Evolutionary conservation across 2,113 vertebrate genomes (phyloP).

Genomic region (Lathamus discolor): DNA sequence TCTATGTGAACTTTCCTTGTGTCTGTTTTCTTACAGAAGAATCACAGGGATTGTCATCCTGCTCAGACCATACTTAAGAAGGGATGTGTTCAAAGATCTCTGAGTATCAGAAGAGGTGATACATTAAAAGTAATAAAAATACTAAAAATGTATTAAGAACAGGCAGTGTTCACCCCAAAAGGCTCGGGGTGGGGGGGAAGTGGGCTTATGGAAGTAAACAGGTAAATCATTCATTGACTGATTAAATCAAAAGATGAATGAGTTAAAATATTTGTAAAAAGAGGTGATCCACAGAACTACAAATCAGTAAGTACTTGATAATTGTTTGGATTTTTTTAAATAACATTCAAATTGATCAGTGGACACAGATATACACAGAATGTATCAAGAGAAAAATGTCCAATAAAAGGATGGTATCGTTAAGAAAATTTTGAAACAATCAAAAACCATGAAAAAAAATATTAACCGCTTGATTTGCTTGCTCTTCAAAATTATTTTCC

Average conservation of each 20-base stretch:
- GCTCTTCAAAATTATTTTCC: background rate
- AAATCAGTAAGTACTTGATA: background rate
- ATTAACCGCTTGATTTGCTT: background rate
- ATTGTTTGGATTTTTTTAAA: background rate
- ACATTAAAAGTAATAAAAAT: background rate
- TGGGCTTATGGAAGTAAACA: background rate
- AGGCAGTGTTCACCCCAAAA: background rate
- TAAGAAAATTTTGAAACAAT: background rate
- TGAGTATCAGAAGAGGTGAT: background rate
- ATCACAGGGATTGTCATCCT: background rate
- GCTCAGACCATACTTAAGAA: background rate
- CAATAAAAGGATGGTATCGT: background rate
- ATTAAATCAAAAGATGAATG: background rate
- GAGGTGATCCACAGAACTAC: background rate
- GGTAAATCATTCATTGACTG: background rate
- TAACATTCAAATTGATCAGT: background rate
- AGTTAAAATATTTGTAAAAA: background rate
- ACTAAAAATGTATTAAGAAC: background rate
- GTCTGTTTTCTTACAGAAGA: background rate
- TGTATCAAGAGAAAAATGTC: background rate
- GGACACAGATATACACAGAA: too few species aligned
- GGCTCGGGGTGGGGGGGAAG: rapidly evolving
- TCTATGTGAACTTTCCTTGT: background rate
- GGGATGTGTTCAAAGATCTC: background rate
- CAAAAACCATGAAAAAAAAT: background rate